Percentiles rank a stretch among this genome's conserved stretches.
These are phyloP conservation scores for Philaethria dido DNA, from an alignment of 2,888 invertebrate genomes.

Conservation along the genomic window DNA sequence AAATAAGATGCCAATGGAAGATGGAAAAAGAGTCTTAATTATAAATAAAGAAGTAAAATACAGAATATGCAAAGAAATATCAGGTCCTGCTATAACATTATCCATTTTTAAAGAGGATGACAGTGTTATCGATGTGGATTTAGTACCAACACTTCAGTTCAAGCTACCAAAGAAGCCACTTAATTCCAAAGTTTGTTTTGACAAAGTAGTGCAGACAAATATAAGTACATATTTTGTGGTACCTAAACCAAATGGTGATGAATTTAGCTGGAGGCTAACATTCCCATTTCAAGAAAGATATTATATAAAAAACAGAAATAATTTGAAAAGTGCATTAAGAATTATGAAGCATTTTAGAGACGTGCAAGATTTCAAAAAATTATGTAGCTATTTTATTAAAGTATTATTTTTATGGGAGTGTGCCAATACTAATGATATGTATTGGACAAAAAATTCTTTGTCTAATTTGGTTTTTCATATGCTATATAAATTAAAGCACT, in stretches of 20 bases:
- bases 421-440: conserved; percentile 47
- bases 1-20: conserved; percentile 51
- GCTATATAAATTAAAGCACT: conserved; percentile 57
- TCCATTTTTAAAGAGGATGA: conserved; percentile 51
- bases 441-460: conserved; percentile 60
- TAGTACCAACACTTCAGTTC: conserved; percentile 65
- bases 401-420: conserved; percentile 66
- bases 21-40: conserved; percentile 53
- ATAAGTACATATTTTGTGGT: conserved; percentile 60
- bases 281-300: conserved; percentile 66
- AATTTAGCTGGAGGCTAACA: conserved; percentile 63
- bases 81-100: conserved; percentile 65
- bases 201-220: conserved; percentile 49
- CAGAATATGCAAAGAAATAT: conserved; percentile 55
- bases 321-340: conserved; percentile 62
- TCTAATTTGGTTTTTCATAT: conserved; percentile 59
- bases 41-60: conserved; percentile 51
- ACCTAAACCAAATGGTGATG: conserved; percentile 61
- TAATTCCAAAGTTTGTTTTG: conserved; percentile 54
- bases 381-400: conserved; percentile 69
- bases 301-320: conserved; percentile 56
- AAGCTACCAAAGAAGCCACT: conserved; percentile 55
- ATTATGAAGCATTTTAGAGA: conserved; percentile 63
- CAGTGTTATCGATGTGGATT: conserved; percentile 61
- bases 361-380: conserved; percentile 59